These are phyloP conservation scores for Trachythela sp. DNA, from an alignment of 64 coral and sea anemone species.

Conservation along the genomic window DNA sequence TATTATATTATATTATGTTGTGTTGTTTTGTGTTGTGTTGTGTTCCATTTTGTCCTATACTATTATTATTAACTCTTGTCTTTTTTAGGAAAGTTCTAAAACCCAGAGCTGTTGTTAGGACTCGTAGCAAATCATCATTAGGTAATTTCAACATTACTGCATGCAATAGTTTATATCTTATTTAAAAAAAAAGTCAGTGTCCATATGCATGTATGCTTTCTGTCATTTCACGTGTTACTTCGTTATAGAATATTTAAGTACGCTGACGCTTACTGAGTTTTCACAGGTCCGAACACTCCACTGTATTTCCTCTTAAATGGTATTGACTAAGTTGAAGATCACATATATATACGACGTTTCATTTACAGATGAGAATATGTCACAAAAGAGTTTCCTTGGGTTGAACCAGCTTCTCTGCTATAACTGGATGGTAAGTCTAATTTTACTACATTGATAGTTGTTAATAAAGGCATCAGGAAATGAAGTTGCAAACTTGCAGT, in stretches of 20 bases:
- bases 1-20: neutral
- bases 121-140: conserved; percentile 28
- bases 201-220: too few relatives aligned
- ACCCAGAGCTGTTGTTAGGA: conserved; percentile 46
- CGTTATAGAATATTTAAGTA: too few relatives aligned
- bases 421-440: conserved; percentile 51
- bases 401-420: conserved; percentile 45
- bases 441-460: neutral
- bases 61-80: neutral
- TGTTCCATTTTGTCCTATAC: neutral
- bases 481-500: too few relatives aligned
- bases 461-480: too few relatives aligned
- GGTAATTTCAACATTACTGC: neutral
- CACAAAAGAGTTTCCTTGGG: conserved; percentile 29
- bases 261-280: too few relatives aligned
- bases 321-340: too few relatives aligned
- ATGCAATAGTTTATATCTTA: neutral
- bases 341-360: too few relatives aligned
- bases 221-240: too few relatives aligned
- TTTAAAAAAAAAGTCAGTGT: too few relatives aligned
- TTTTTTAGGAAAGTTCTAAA: conserved; percentile 42
- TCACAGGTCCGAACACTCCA: too few relatives aligned
- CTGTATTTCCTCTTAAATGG: too few relatives aligned
- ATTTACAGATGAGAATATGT: neutral
- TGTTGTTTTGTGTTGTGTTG: too few relatives aligned